phyloP scores from a whole-genome alignment of 2,888 invertebrate genomes.

The Drosophila lacicola region DNA sequence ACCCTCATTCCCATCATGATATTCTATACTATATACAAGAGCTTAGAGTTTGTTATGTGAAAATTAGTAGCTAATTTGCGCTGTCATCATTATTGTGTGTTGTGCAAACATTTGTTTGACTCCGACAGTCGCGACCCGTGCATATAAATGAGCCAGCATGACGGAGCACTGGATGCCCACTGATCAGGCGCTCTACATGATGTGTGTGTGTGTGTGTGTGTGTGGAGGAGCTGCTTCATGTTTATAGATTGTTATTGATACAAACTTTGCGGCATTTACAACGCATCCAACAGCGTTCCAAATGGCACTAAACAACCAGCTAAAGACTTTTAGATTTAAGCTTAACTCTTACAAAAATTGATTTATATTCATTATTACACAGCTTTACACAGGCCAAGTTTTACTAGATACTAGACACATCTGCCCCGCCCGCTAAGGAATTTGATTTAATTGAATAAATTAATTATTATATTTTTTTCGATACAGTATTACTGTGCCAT shows the following conservation, averaged over 20 bases:
- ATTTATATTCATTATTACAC: no score
- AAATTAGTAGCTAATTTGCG: slow-evolving; percentile 80
- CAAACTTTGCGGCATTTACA: slow-evolving; percentile 25
- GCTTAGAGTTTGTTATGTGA: slow-evolving; percentile 46
- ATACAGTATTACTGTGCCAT: no score
- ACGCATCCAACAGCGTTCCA: slow-evolving; percentile 17
- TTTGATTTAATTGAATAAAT: no score
- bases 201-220: slow-evolving; percentile 4
- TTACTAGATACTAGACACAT: no score
- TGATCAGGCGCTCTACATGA: slow-evolving; percentile 4
- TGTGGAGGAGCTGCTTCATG: slow-evolving; percentile 11
- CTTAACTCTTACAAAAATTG: no score
- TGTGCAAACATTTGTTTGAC: slow-evolving; percentile 80
- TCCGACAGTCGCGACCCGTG: slow-evolving; percentile 6
- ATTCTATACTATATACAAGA: not conserved
- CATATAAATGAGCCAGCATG: slow-evolving; percentile 54
- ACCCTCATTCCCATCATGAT: slow-evolving; percentile 43
- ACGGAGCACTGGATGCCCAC: slow-evolving; percentile 27
- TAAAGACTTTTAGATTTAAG: not conserved
- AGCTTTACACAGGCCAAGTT: no score
- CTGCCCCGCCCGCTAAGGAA: no score
- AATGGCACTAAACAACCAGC: slow-evolving; percentile 17
- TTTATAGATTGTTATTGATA: slow-evolving; percentile 43
- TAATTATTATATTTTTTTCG: no score
- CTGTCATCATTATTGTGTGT: slow-evolving; percentile 79